Evolutionary conservation across 30 jellyfish, hydroid and myxozoan genomes (phyloP), one percentile per base, ranked within the genome.

Genomic region (Pelagia noctiluca): DNA sequence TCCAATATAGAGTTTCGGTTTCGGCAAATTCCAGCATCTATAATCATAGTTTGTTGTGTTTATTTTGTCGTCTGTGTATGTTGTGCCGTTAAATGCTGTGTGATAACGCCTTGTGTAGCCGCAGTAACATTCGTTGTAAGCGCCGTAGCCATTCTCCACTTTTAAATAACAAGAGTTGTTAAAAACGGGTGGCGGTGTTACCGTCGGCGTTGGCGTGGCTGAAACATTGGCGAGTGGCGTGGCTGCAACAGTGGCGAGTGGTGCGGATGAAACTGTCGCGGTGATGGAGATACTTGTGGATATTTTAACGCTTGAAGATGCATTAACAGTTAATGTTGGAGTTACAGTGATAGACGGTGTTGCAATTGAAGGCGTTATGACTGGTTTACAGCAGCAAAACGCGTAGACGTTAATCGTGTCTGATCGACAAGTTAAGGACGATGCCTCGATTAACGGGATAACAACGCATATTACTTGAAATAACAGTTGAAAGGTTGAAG

Each of bases 1-100:
- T 19, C 87, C 96, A 53, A 87, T 77, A 72, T 87, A 77, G 8
- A 87, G 87, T 24, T 53, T 76, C 47, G 89, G 89, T 50, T 64
- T 85, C 11, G 96, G 84, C 52, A 83, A 38, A 30, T 83, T 83
- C 82, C 84, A 83, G 75, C 94, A 83, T 16, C 47, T 83, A 52
- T 52, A 71, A 16, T 62, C 64, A 46, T 8, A 70, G n/a, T 42
- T 37, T 2, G 86, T 83, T 18, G 82, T 61, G 30, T 82, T 82
- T 0, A 28, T 35, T 10, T 46, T 60, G 24, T 42, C n/a, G n/a
- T n/a, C 38, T 0, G 79, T 79, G 82, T 79, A 79, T 33, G 37
- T 46, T 26, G 90, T 37, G 69, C 70, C 70, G 50, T 79, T 79
- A 70, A 79, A 79, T 28, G 82, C 90, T 5, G 10, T 73, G 42